A percentile compares a stretch with the other conserved stretches of the same genome.
These are phyloP conservation scores for Fringilla coelebs DNA, from an alignment of 2,797 vertebrate species.

Conservation along the genomic window DNA sequence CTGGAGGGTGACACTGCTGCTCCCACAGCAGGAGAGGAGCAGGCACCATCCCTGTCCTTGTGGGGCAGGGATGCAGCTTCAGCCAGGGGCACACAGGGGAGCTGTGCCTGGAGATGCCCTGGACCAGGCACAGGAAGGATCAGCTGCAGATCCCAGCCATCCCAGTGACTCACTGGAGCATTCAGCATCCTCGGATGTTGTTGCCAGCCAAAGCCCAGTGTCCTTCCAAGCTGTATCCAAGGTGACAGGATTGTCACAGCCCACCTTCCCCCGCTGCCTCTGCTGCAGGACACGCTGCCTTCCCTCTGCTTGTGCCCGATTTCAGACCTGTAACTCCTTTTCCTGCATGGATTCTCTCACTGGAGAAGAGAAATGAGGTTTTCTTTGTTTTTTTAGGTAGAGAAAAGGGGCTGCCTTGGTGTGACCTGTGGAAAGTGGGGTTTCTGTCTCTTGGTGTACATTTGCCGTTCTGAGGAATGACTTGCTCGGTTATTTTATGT, in stretches of 20 bases:
- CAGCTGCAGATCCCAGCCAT: background rate
- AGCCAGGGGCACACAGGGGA: background rate
- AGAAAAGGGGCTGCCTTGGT: background rate
- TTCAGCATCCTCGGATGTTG: background rate
- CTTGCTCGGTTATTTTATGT: background rate
- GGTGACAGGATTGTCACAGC: slow-evolving; percentile 70
- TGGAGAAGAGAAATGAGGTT: background rate
- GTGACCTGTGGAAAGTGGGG: background rate
- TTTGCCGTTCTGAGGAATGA: background rate
- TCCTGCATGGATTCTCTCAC: background rate
- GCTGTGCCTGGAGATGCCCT: background rate
- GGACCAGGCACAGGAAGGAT: background rate
- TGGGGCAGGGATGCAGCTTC: background rate
- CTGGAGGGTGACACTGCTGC: background rate
- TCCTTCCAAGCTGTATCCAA: slow-evolving; percentile 77
- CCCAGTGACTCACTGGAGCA: slow-evolving; percentile 37
- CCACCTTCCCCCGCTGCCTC: background rate
- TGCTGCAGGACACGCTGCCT: background rate
- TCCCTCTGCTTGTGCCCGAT: background rate
- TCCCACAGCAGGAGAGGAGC: background rate
- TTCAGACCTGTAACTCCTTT: background rate
- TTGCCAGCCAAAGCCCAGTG: slow-evolving; percentile 59
- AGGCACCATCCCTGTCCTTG: rapidly evolving
- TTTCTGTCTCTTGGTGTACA: background rate
- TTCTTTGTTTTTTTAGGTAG: background rate